Conservation (phyloP, 2,888 invertebrate genomes). For the Leucophora obtusa region DNA sequence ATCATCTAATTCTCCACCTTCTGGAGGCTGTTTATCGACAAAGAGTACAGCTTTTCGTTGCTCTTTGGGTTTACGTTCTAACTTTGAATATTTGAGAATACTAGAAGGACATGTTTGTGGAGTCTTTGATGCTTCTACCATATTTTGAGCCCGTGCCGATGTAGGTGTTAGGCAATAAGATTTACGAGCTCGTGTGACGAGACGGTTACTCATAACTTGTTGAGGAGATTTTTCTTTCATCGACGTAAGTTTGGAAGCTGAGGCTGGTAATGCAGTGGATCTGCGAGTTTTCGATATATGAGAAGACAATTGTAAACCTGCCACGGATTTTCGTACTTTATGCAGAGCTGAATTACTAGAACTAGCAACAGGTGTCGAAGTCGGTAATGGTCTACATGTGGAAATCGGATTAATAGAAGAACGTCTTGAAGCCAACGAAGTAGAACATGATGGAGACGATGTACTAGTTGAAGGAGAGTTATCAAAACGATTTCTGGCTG, state of each 20-base stretch:
- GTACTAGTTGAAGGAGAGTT: conserved; percentile 21
- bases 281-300: conserved; percentile 68
- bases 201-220: conserved; percentile 51
- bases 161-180: conserved; percentile 44
- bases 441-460: conserved; percentile 57
- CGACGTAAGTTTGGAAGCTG: conserved; percentile 38
- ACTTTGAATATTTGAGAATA: conserved; percentile 34
- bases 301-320: conserved; percentile 47
- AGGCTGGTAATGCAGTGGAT: conserved; percentile 58
- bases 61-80: conserved; percentile 19
- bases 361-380: conserved; percentile 47
- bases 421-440: conserved; percentile 38
- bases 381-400: conserved; percentile 25
- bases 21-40: conserved; percentile 26
- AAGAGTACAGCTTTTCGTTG: conserved; percentile 27
- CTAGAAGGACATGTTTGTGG: conserved; percentile 6
- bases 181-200: conserved; percentile 54
- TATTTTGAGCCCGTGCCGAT: conserved; percentile 36
- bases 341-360: conserved; percentile 55
- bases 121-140: conserved; percentile 19
- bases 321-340: conserved; percentile 63
- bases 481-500: conserved; percentile 19
- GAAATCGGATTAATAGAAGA: conserved; percentile 48
- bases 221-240: conserved; percentile 52
- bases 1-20: conserved; percentile 47